phyloP scores from a whole-genome alignment of 1,140 invertebrate genomes.

The Schlechtendalia chinensis region DNA sequence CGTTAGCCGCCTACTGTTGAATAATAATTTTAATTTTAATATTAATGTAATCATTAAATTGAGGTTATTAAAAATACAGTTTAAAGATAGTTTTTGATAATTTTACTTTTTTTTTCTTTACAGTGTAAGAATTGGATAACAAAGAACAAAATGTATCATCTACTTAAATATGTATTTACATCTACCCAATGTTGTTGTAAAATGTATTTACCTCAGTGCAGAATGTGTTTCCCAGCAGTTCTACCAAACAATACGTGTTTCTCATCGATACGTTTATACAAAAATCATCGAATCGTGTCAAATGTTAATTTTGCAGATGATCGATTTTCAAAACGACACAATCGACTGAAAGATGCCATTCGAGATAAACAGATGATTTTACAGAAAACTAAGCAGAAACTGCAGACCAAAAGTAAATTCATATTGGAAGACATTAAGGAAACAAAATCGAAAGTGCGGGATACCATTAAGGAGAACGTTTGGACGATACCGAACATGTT shows the following conservation, averaged over 20 bases:
- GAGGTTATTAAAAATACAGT: too few species aligned
- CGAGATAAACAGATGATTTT: constrained; percentile 48
- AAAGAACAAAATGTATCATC: constrained; percentile 25
- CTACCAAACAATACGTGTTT: constrained; percentile 4
- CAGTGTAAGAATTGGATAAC: neutral
- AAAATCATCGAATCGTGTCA: constrained; percentile 26
- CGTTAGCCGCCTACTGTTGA: too few species aligned
- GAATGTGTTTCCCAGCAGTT: constrained; percentile 27
- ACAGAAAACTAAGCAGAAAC: constrained; percentile 58
- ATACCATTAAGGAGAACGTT: constrained; percentile 80
- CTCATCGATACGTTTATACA: constrained; percentile 9
- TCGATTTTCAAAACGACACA: constrained; percentile 19
- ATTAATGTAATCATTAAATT: too few species aligned
- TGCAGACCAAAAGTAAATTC: constrained; percentile 62
- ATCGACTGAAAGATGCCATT: constrained; percentile 39
- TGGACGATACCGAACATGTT: constrained; percentile 90
- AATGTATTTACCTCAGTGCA: constrained; percentile 40
- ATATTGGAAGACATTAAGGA: constrained; percentile 66
- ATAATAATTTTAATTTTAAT: too few species aligned
- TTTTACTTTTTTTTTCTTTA: neutral
- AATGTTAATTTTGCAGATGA: constrained; percentile 32
- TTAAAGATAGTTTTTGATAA: too few species aligned
- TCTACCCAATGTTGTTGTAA: constrained; percentile 27
- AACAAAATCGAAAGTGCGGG: constrained; percentile 64
- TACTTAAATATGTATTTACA: constrained; percentile 10